Percentiles rank a stretch among this genome's conserved stretches.
These are phyloP conservation scores for Rattus norvegicus DNA, from an alignment of 2,113 vertebrate genomes.

Conservation along the genomic window GRCr8 NC_086022.1:175569001-175569500, in stretches of 20 bases:
- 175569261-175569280: neutral
- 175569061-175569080: too few relatives aligned
- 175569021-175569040: too few relatives aligned
- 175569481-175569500: neutral
- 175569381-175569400: neutral
- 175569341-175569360: neutral
- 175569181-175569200: too few relatives aligned
- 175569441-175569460: neutral
- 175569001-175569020: too few relatives aligned
- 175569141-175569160: too few relatives aligned
- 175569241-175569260: neutral
- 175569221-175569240: neutral
- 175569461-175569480: neutral
- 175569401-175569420: neutral
- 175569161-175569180: too few relatives aligned
- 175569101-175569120: too few relatives aligned
- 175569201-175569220: too few relatives aligned
- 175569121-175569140: too few relatives aligned
- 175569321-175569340: neutral
- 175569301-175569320: neutral
- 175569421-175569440: neutral
- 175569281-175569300: neutral
- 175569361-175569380: conserved; percentile 11
- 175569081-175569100: too few relatives aligned
- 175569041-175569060: too few relatives aligned